A percentile compares a stretch with the other conserved stretches of the same genome.
phyloP scores from a whole-genome alignment of 2,113 vertebrate genomes.

The Sander lucioperca region DNA sequence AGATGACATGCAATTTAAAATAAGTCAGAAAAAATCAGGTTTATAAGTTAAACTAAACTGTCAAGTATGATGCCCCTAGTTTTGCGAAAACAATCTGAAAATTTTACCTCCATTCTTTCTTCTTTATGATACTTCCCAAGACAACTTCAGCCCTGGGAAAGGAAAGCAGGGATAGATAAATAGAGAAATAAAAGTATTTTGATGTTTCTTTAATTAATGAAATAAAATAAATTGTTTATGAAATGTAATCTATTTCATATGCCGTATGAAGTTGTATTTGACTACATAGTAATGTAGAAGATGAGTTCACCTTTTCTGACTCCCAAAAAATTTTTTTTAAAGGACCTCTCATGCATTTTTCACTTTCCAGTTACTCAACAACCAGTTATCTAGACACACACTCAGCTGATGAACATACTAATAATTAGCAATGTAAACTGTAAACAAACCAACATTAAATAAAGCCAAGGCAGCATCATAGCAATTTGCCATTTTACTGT shows the following conservation, averaged over 20 bases:
- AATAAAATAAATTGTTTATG: too few relatives aligned
- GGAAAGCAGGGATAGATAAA: not conserved
- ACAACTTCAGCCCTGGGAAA: slow-evolving; percentile 88
- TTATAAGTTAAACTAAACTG: not conserved
- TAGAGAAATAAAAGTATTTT: not conserved
- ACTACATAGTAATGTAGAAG: not conserved
- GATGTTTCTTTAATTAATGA: not conserved
- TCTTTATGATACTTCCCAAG: slow-evolving; percentile 94
- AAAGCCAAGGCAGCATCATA: too few relatives aligned
- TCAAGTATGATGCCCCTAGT: not conserved
- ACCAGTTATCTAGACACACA: not conserved
- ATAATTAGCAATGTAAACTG: not conserved
- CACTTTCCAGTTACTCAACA: not conserved
- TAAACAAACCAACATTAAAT: not conserved
- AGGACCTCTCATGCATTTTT: not conserved
- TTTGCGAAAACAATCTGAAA: slow-evolving; percentile 22
- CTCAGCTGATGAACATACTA: not conserved
- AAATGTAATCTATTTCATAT: too few relatives aligned
- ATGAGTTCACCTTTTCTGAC: not conserved
- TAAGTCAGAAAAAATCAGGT: too few relatives aligned
- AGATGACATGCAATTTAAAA: not conserved
- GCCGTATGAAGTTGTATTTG: too few relatives aligned
- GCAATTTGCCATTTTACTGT: too few relatives aligned
- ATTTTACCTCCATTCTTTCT: slow-evolving; percentile 96
- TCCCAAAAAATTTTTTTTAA: not conserved